Evolutionary conservation across 2,888 invertebrate genomes (phyloP).

Genomic region (Lasiommata megera): DNA sequence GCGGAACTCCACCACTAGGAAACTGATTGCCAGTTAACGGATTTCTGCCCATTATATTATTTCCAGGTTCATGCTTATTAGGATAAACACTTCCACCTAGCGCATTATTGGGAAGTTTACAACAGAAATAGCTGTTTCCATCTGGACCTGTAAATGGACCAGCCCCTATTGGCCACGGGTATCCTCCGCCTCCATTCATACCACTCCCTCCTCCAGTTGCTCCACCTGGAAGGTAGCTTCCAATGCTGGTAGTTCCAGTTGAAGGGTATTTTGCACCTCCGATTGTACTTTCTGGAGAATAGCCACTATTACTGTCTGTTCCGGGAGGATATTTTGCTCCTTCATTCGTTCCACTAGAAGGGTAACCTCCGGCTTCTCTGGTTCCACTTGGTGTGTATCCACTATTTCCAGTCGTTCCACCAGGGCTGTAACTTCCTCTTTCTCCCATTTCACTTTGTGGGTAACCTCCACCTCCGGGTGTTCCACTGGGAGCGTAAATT

Average conservation of each 20-base stretch:
- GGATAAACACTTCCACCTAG: slow-evolving; percentile 18
- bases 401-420: not conserved
- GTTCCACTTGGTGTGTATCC: not conserved
- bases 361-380: not conserved
- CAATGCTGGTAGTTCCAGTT: not conserved
- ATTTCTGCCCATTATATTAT: slow-evolving; percentile 2
- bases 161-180: slow-evolving; percentile 29
- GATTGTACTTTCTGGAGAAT: not conserved
- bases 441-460: not conserved
- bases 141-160: slow-evolving; percentile 32
- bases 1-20: slow-evolving; percentile 5
- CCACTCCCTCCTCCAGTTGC: not conserved
- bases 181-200: slow-evolving; percentile 7
- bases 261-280: not conserved
- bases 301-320: too few species aligned
- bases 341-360: not conserved
- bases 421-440: not conserved
- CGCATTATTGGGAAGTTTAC: slow-evolving; percentile 30
- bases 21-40: not conserved
- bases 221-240: not conserved
- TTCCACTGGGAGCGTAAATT: slow-evolving; percentile 2
- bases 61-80: slow-evolving; percentile 10
- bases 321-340: too few species aligned
- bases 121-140: slow-evolving; percentile 34
- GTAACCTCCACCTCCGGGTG: not conserved